These are phyloP conservation scores for Erpornis zantholeuca DNA, from an alignment of 2,113 vertebrate genomes.

Conservation along the genomic window DNA sequence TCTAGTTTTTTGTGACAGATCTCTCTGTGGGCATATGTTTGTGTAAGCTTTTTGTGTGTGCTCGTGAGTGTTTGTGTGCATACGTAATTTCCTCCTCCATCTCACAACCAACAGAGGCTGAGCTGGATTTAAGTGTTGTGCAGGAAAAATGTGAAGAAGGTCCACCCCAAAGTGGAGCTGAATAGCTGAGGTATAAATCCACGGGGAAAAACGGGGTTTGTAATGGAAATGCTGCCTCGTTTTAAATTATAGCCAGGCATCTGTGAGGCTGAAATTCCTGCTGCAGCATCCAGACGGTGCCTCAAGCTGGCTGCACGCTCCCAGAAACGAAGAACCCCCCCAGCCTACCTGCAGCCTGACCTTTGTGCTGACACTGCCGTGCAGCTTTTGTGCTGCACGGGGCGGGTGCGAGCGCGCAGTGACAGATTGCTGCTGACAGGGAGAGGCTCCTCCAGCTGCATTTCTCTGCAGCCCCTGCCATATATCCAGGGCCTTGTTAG, in stretches of 20 bases:
- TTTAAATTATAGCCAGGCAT: slow-evolving; percentile 20
- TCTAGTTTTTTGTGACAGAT: background rate
- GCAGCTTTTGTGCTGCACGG: slow-evolving; percentile 23
- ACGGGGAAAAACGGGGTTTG: background rate
- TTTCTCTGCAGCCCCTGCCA: slow-evolving; percentile 38
- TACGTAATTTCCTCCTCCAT: slow-evolving; percentile 24
- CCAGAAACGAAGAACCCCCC: background rate
- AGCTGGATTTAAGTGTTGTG: background rate
- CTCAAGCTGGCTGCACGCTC: background rate
- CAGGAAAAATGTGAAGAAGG: background rate
- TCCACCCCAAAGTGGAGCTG: background rate
- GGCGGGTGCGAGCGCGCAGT: background rate
- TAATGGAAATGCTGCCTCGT: slow-evolving; percentile 3
- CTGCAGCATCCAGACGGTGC: slow-evolving; percentile 44
- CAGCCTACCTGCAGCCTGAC: slow-evolving; percentile 33
- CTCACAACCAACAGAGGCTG: background rate
- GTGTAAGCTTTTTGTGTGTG: slow-evolving; percentile 9
- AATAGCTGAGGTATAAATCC: slow-evolving; percentile 37
- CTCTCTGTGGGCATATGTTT: background rate
- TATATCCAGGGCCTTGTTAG: slow-evolving; percentile 58
- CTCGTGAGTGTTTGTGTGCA: background rate
- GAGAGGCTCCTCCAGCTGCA: slow-evolving; percentile 46
- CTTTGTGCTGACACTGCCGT: background rate
- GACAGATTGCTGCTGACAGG: slow-evolving; percentile 54
- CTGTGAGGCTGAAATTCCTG: slow-evolving; percentile 11